Evolutionary conservation across 1,140 invertebrate genomes (phyloP).

Genomic region (Tribolium castaneum): DNA sequence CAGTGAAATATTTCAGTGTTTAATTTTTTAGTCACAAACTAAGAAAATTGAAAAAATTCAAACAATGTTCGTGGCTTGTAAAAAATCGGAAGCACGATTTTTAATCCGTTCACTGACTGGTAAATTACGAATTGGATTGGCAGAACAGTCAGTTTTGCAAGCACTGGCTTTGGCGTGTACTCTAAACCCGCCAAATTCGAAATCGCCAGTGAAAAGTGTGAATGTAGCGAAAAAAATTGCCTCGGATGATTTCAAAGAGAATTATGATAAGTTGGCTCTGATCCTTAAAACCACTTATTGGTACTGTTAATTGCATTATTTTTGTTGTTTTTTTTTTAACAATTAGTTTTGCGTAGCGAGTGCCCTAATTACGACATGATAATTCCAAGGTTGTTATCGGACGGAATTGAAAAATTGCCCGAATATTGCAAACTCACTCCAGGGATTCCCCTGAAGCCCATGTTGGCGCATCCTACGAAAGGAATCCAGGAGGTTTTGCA

Average conservation of each 20-base stretch:
- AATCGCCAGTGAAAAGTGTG: slow-evolving; percentile 75
- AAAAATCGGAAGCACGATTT: slow-evolving; percentile 90
- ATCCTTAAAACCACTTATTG: slow-evolving; percentile 94
- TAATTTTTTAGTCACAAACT: slow-evolving; percentile 58
- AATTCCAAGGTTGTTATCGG: slow-evolving; percentile 81
- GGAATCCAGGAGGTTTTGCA: slow-evolving; percentile 91
- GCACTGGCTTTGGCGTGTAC: slow-evolving; percentile 89
- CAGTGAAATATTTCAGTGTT: too few relatives aligned
- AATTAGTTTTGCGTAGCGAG: slow-evolving; percentile 73
- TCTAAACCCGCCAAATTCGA: slow-evolving; percentile 74
- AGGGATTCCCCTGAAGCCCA: slow-evolving; percentile 96
- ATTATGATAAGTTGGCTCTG: slow-evolving; percentile 81
- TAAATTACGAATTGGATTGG: slow-evolving; percentile 95
- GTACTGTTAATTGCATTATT: slow-evolving; percentile 66
- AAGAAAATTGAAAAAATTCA: slow-evolving; percentile 96
- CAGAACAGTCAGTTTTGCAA: slow-evolving; percentile 95
- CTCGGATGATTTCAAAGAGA: slow-evolving; percentile 82
- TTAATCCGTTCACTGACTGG: slow-evolving; percentile 92
- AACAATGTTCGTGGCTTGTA: slow-evolving; percentile 91
- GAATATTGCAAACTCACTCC: slow-evolving; percentile 89
- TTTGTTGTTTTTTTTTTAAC: slow-evolving; percentile 30
- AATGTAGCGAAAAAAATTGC: slow-evolving; percentile 72
- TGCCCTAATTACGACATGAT: slow-evolving; percentile 96
- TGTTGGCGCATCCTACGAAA: slow-evolving; percentile 98
- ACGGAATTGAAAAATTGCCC: slow-evolving; percentile 84